Base-by-base conservation (phyloP, 2,888 invertebrate genomes). In the Geotrupes spiniger region DNA sequence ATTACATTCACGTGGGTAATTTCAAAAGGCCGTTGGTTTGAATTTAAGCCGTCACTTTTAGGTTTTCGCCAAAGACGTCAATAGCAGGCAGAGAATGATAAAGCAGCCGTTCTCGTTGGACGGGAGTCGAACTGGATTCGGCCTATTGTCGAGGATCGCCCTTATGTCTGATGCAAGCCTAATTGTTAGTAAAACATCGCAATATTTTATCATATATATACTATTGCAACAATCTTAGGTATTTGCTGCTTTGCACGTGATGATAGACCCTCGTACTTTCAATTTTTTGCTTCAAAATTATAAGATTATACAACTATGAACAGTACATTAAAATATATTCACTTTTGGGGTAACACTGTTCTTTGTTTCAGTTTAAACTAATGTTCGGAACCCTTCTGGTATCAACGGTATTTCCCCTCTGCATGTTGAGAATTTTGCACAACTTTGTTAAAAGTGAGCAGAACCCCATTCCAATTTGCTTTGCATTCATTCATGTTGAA, bases 81-180 rank as follows among this genome's bases (percentile, higher is more conserved):
- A 78, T 48, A 82, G 78, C 1, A 78, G 81, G 65, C 73, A 78
- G 58, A 77, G 76, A 52, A 63, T 67, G 51, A 63, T 82, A 40
- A 74, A 74, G n/a, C 89, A 92, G 65, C 80, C 81, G 37, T 93
- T 93, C 75, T 82, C 90, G 9, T 68, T 92, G 48, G 91, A 92
- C 72, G 86, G 85, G 2, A 81, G 83, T 15, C 70, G 76, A 57
- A 69, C 85, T 39, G 75, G 78, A 39, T 90, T 89, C 72, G 78
- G 79, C 53, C 61, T 90, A 36, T 66, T 82, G 51, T 79, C 89
- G 5, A 79, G 88, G 68, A 74, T 92, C 51, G 75, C 87, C 37
- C 78, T 94, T 1, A 91, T 91, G 89, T 75, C 84, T 38, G 83
- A 89, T 69, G 83, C 87, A 39, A 83, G 83, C 57, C 74, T 75